Conservation (phyloP, 2,113 vertebrate species). For the Mormyrus iriodes region DNA sequence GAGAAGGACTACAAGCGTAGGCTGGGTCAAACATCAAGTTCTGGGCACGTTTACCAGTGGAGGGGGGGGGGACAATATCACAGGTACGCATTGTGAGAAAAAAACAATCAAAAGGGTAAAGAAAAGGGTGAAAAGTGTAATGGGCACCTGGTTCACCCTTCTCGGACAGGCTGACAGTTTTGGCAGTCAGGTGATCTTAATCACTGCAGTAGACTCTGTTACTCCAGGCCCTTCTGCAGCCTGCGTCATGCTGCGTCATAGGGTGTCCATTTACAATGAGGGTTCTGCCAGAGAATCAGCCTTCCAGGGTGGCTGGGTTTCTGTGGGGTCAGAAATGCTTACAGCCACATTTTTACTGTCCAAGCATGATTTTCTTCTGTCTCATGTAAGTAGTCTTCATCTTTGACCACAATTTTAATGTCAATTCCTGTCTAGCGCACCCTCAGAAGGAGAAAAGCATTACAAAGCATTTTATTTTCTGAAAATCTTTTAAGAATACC, state of each 20-base stretch:
- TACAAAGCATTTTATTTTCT: background rate
- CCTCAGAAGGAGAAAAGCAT: too few species aligned
- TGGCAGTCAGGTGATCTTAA: background rate
- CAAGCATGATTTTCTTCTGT: background rate
- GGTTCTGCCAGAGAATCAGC: background rate
- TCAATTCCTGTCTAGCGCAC: background rate
- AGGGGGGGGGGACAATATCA: background rate
- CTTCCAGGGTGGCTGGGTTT: background rate
- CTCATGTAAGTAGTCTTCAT: background rate
- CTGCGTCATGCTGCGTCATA: background rate
- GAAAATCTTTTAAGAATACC: background rate
- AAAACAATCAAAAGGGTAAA: background rate
- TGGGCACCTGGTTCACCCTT: background rate
- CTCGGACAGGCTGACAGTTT: background rate
- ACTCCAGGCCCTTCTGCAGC: background rate
- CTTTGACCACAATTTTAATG: background rate
- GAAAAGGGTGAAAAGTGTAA: background rate
- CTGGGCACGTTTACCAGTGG: background rate
- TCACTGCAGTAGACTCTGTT: background rate
- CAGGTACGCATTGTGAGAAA: background rate
- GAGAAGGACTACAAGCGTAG: background rate
- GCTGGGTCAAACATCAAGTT: background rate
- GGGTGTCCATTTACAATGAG: background rate
- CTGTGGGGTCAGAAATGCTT: background rate
- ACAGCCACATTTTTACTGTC: background rate